A percentile compares a stretch with the other conserved stretches of the same genome.
Evolutionary conservation across 2,113 vertebrate species (phyloP).

Genomic region (Phainopepla nitens): DNA sequence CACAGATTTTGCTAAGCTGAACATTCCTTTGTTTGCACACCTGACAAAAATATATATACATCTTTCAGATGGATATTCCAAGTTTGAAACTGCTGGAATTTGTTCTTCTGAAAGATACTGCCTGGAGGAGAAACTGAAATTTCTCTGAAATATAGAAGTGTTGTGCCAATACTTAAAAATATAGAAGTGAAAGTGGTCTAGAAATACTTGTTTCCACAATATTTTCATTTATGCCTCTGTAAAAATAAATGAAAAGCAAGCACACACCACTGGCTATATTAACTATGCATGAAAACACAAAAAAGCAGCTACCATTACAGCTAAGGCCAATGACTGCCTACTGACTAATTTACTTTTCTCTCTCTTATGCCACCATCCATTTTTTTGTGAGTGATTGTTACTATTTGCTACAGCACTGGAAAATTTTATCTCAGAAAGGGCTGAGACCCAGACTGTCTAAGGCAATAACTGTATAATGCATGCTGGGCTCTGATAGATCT

Average conservation of each 20-base stretch:
- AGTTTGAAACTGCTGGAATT: background rate
- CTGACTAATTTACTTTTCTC: background rate
- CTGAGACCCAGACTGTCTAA: background rate
- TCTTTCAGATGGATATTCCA: background rate
- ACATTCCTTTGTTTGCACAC: background rate
- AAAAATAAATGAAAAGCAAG: background rate
- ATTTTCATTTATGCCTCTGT: background rate
- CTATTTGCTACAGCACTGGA: background rate
- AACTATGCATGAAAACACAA: background rate
- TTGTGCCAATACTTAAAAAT: background rate
- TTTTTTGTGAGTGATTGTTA: background rate
- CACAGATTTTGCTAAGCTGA: background rate
- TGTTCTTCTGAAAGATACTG: background rate
- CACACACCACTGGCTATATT: background rate
- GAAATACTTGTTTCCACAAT: background rate
- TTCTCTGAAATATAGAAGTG: background rate
- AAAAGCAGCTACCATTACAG: background rate
- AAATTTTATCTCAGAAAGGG: background rate
- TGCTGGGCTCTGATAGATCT: background rate
- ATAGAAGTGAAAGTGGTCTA: background rate
- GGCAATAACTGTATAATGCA: background rate
- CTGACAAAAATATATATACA: background rate
- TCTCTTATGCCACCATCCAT: background rate
- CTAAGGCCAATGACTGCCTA: background rate
- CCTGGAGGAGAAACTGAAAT: background rate